Evolutionary conservation across 2,113 vertebrate species (phyloP), one percentile per base, ranked within the genome.

Genomic region (Syrmaticus mikado): DNA sequence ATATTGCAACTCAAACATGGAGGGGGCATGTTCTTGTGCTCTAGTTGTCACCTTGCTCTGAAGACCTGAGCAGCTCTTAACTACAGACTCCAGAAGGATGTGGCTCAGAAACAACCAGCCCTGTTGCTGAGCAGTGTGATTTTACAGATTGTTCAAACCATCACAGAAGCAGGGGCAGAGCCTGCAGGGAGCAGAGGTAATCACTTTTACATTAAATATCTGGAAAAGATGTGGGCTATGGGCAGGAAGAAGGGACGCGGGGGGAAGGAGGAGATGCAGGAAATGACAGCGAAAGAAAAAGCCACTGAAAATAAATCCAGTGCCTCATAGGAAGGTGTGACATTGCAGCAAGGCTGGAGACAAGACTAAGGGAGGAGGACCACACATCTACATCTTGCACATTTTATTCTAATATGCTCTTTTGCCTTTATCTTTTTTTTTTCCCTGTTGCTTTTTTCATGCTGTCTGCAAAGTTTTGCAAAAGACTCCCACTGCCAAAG

Each of bases 141-240:
- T 62, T 83, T 87, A 45, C 92, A 77, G 82, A 73, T 83, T 55
- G 70, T 61, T 73, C 91, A 88, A 95, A 66, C 36, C 93, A 46
- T 57, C 89, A 92, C 55, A 58, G 85, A 94, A 94, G 78, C 81
- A 18, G 15, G n/a, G 62, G 70, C 87, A 85, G 82, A 94, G 84
- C 58, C 28, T 43, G 46, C 87, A 89, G 92, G 71, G 89, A 82
- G 77, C 89, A 70, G 89, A 97, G 97, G 97, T 97, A 98, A 98
- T 86, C 3, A 32, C 92, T 94, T 96, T 89, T 96, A 52, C 77
- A 38, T 87, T 80, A 75, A 64, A 9, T 92, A 78, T 80, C 85
- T 88, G 87, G 64, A 73, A 90, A 85, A 76, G 62, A 25, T 43
- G 34, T 58, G 80, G 85, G 72, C 50, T 89, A 57, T 0, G 13